Percentiles rank a stretch among this genome's conserved stretches.
Evolutionary conservation across 2,113 vertebrate genomes (phyloP).

Genomic region (Scomber japonicus): DNA sequence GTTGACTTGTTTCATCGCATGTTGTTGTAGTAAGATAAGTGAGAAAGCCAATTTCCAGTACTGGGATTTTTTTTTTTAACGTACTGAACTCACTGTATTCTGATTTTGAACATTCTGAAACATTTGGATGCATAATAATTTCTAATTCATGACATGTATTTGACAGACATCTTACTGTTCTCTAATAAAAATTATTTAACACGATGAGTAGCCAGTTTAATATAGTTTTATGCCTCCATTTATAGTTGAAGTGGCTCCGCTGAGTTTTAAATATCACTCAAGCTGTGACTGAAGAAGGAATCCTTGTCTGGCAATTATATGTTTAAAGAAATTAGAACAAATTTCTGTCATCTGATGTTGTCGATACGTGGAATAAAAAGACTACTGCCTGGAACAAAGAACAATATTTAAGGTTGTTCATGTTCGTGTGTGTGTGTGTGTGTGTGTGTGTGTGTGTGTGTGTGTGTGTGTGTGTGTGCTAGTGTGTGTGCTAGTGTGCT

Average conservation of each 20-base stretch:
- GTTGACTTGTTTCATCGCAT: background rate
- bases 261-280: slow-evolving; percentile 31
- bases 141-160: slow-evolving; percentile 25
- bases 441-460: slow-evolving; percentile 78
- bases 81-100: background rate
- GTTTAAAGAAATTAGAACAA: slow-evolving; percentile 91
- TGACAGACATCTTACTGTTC: background rate
- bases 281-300: slow-evolving; percentile 87
- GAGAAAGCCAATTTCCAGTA: background rate
- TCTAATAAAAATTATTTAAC: slow-evolving; percentile 25
- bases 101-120: slow-evolving; percentile 39
- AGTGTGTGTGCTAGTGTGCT: slow-evolving; percentile 77
- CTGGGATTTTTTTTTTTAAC: background rate
- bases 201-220: slow-evolving; percentile 29
- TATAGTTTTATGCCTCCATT: slow-evolving; percentile 38
- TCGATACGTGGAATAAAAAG: slow-evolving; percentile 83
- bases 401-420: slow-evolving; percentile 90
- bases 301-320: slow-evolving; percentile 89
- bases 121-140: slow-evolving; percentile 31
- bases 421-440: slow-evolving; percentile 48
- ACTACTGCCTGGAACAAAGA: slow-evolving; percentile 85
- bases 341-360: slow-evolving; percentile 85
- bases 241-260: slow-evolving; percentile 15
- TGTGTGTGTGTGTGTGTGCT: slow-evolving; percentile 40
- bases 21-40: background rate